Conservation (phyloP, 2,888 invertebrate genomes). For the Athetis lepigone region DNA sequence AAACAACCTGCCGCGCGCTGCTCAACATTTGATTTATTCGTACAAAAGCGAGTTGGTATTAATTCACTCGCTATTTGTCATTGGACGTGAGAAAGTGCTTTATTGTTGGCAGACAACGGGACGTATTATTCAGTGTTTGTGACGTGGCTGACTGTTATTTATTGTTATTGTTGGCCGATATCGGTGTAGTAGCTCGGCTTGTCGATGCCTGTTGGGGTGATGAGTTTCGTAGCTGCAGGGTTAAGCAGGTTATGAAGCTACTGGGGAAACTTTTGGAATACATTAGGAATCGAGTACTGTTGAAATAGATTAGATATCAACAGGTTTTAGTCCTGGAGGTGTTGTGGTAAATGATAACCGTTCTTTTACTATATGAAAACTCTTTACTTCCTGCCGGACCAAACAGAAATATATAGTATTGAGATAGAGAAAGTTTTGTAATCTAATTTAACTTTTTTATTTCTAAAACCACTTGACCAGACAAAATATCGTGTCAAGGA, state of each 20-base stretch:
- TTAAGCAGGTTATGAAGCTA: too few relatives aligned
- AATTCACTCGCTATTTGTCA: constrained; percentile 88
- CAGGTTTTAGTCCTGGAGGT: neutral
- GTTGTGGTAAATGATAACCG: neutral
- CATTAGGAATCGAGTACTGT: too few relatives aligned
- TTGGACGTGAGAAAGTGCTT: constrained; percentile 86
- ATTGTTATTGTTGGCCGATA: constrained; percentile 52
- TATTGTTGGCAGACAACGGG: constrained; percentile 80
- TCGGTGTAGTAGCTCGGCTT: constrained; percentile 40
- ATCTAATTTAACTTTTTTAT: neutral
- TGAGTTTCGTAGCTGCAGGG: constrained; percentile 9
- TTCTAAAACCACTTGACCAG: neutral
- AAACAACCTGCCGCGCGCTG: constrained; percentile 77
- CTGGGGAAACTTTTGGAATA: too few relatives aligned
- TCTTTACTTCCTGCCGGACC: too few relatives aligned
- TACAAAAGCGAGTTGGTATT: constrained; percentile 80
- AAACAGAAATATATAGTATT: too few relatives aligned
- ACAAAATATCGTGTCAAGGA: neutral
- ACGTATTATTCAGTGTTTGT: constrained; percentile 71
- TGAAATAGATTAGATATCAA: neutral
- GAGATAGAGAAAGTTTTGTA: too few relatives aligned
- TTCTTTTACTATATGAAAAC: neutral
- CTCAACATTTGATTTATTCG: constrained; percentile 83
- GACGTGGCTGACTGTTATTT: constrained; percentile 50
- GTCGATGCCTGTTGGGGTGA: constrained; percentile 18